Percentiles rank a stretch among this genome's conserved stretches.
phyloP scores from a whole-genome alignment of 2,113 vertebrate genomes.

The Syngnathus floridae region DNA sequence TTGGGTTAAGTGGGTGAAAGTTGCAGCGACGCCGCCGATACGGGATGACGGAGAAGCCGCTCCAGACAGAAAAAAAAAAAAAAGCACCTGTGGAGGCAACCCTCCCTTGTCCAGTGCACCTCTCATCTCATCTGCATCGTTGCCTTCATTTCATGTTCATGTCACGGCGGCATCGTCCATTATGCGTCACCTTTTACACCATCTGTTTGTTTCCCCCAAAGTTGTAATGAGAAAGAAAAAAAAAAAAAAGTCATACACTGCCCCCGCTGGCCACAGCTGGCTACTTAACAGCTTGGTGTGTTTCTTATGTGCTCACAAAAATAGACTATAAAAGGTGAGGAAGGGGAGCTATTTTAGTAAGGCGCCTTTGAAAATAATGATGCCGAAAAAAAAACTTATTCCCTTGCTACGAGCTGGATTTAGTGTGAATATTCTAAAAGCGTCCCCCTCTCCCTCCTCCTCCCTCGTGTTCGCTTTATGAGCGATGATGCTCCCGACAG shows the following conservation, averaged over 20 bases:
- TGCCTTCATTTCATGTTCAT: not conserved
- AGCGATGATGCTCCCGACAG: not conserved
- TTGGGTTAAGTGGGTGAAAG: constrained; percentile 67
- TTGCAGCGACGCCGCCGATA: constrained; percentile 49
- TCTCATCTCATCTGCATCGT: not conserved
- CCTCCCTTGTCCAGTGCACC: not conserved
- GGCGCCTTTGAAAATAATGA: not conserved
- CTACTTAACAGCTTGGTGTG: not conserved
- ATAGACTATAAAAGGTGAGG: not conserved
- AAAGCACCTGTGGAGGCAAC: constrained; percentile 35
- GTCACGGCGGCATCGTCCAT: not conserved
- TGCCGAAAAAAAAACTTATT: not conserved
- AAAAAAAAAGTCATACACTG: constrained; percentile 36
- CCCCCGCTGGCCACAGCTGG: constrained; percentile 45
- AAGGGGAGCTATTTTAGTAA: not conserved
- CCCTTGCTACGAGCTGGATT: not conserved
- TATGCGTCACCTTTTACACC: constrained; percentile 1
- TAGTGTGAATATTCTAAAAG: not conserved
- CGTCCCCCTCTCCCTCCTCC: not conserved
- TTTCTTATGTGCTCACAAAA: not conserved
- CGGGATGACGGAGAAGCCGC: constrained; percentile 25
- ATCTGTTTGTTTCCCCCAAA: constrained; percentile 9
- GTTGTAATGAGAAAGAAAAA: constrained; percentile 38
- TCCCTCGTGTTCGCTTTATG: not conserved
- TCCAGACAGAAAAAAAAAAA: not conserved